These are phyloP conservation scores for Coenonympha arcania DNA, from an alignment of 2,888 invertebrate genomes.

Conservation along the genomic window DNA sequence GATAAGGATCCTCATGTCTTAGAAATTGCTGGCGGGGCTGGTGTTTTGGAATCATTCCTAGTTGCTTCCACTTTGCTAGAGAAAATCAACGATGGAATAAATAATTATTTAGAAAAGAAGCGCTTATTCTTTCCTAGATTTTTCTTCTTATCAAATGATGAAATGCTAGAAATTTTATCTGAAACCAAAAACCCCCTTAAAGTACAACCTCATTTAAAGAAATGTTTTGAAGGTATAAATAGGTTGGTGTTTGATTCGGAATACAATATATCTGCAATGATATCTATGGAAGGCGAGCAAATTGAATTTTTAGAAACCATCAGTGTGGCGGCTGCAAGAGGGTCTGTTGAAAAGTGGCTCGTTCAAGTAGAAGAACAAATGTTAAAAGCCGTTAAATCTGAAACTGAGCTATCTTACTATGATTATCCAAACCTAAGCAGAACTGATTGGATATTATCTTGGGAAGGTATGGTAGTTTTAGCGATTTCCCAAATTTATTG, in stretches of 20 bases:
- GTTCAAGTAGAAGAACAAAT: slow-evolving; percentile 87
- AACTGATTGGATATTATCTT: slow-evolving; percentile 80
- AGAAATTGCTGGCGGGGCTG: slow-evolving; percentile 77
- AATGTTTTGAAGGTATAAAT: slow-evolving; percentile 90
- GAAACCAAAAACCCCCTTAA: slow-evolving; percentile 89
- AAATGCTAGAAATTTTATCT: slow-evolving; percentile 90
- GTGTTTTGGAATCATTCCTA: slow-evolving; percentile 80
- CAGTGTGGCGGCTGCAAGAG: slow-evolving; percentile 81
- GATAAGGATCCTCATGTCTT: slow-evolving; percentile 78
- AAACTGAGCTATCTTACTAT: slow-evolving; percentile 78
- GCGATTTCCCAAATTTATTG: slow-evolving; percentile 87
- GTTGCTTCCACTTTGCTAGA: slow-evolving; percentile 81
- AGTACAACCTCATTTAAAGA: slow-evolving; percentile 89
- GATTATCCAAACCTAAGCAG: slow-evolving; percentile 76
- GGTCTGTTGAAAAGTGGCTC: slow-evolving; percentile 91
- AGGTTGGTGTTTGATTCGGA: slow-evolving; percentile 81
- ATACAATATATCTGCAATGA: slow-evolving; percentile 83
- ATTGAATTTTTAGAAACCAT: slow-evolving; percentile 76
- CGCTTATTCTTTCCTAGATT: slow-evolving; percentile 88
- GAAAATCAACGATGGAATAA: slow-evolving; percentile 86
- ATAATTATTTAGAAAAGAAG: slow-evolving; percentile 88
- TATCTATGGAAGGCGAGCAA: slow-evolving; percentile 83
- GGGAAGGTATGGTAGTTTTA: slow-evolving; percentile 89
- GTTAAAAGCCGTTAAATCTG: slow-evolving; percentile 80
- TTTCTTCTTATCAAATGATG: slow-evolving; percentile 93